A percentile compares a stretch with the other conserved stretches of the same genome.
These are phyloP conservation scores for Neodiprion lecontei DNA, from an alignment of 1,140 invertebrate genomes.

Conservation along the genomic window DNA sequence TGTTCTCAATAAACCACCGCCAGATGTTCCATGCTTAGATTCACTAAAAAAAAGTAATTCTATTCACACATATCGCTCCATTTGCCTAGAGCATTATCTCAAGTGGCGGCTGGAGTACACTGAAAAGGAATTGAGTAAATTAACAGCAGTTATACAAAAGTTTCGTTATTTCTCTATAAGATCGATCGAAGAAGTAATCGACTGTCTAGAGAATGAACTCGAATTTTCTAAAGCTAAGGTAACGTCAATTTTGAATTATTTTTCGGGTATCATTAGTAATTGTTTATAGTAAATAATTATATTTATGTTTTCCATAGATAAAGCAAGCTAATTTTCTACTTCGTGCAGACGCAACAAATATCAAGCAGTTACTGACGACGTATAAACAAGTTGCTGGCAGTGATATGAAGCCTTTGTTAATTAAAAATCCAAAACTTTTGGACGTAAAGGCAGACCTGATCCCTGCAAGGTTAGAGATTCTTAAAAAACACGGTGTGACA, in stretches of 20 bases:
- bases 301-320: neutral
- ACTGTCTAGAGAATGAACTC: neutral
- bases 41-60: too few relatives aligned
- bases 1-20: neutral
- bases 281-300: neutral
- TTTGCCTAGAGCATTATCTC: neutral
- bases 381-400: neutral
- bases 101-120: neutral
- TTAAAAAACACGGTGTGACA: neutral
- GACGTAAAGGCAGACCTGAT: neutral
- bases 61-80: too few relatives aligned
- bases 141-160: neutral
- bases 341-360: neutral
- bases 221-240: neutral
- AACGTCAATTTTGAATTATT: neutral
- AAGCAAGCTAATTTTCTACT: neutral
- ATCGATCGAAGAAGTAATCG: neutral
- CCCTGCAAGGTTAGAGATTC: neutral
- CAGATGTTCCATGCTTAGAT: neutral
- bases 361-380: neutral
- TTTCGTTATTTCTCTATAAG: neutral
- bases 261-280: neutral
- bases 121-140: neutral
- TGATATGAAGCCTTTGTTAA: neutral
- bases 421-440: neutral